Conservation (phyloP, 2,888 invertebrate genomes). For the Stratiomys singularior region DNA sequence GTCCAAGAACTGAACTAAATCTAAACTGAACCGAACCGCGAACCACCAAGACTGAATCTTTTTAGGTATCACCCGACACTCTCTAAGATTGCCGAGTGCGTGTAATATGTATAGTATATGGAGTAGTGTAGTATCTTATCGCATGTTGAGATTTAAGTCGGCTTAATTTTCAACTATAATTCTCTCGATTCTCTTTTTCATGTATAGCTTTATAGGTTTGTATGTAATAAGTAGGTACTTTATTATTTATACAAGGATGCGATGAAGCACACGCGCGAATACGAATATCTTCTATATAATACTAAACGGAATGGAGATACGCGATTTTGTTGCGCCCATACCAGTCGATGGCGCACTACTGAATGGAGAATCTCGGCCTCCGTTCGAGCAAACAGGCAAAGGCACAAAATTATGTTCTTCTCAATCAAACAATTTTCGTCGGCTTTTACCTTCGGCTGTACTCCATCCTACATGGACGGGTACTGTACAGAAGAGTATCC, state of each 20-base stretch:
- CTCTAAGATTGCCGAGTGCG: slow-evolving; percentile 38
- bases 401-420: slow-evolving; percentile 23
- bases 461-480: neutral
- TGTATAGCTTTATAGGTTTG: neutral
- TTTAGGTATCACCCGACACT: slow-evolving; percentile 9
- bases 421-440: slow-evolving; percentile 39
- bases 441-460: slow-evolving; percentile 35
- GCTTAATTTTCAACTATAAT: slow-evolving; percentile 5
- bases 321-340: slow-evolving; percentile 60
- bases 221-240: slow-evolving; percentile 15
- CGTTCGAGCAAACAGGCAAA: slow-evolving; percentile 22
- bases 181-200: neutral
- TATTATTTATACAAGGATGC: slow-evolving; percentile 14
- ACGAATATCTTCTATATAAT: neutral
- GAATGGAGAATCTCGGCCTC: slow-evolving; percentile 56
- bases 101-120: slow-evolving; percentile 18
- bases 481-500: neutral
- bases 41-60: slow-evolving; percentile 33
- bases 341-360: slow-evolving; percentile 66
- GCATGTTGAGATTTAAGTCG: slow-evolving; percentile 21
- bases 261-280: neutral
- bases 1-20: slow-evolving; percentile 38
- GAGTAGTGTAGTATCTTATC: slow-evolving; percentile 25
- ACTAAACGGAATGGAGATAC: slow-evolving; percentile 22
- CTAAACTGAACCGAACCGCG: slow-evolving; percentile 38